A percentile compares a stretch with the other conserved stretches of the same genome.
Conservation (phyloP, 2,888 invertebrate species). For the Nineta flava region DNA sequence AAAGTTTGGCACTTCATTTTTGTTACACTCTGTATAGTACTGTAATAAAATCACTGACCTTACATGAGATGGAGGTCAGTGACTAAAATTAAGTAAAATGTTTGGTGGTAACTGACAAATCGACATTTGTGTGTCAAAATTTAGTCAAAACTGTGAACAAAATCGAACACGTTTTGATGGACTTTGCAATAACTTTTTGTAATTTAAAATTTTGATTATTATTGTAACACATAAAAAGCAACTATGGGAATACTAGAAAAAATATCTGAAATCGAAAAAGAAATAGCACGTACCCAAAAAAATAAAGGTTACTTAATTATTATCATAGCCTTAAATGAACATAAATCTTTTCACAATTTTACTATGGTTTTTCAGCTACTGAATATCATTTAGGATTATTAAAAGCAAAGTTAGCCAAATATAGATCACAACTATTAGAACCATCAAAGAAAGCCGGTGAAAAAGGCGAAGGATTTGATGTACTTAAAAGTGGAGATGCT, state of each 20-base stretch:
- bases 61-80: no score
- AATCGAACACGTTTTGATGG: no score
- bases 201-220: not conserved
- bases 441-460: constrained; percentile 81
- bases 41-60: no score
- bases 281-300: constrained; percentile 96
- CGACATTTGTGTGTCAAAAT: no score
- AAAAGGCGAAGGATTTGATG: constrained; percentile 97
- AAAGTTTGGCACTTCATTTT: not conserved
- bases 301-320: constrained; percentile 68
- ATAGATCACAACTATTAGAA: constrained; percentile 84
- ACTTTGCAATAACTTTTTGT: not conserved
- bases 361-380: constrained; percentile 54
- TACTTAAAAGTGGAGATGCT: constrained; percentile 97
- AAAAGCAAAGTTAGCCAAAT: constrained; percentile 93
- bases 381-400: constrained; percentile 96
- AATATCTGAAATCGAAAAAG: constrained; percentile 96
- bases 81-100: no score
- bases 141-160: no score
- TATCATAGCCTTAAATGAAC: constrained; percentile 3
- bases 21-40: not conserved
- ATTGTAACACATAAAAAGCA: not conserved
- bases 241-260: constrained; percentile 96
- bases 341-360: constrained; percentile 7
- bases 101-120: no score